Evolutionary conservation across 2,113 vertebrate genomes (phyloP).

Genomic region (Orientallactaga bullata): DNA sequence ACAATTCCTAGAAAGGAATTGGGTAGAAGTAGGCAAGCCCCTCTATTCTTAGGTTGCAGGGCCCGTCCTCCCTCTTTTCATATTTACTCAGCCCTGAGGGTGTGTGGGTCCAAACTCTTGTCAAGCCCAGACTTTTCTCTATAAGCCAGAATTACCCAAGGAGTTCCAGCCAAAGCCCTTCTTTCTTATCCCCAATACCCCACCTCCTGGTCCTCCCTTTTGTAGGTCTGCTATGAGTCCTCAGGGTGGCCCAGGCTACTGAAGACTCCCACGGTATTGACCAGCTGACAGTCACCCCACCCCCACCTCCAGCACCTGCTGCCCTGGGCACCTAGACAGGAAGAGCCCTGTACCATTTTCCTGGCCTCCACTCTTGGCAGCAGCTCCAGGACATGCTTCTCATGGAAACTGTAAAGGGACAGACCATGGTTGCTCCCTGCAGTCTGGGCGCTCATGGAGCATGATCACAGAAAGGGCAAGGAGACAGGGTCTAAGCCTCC

Average conservation of each 20-base stretch:
- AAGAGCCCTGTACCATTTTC: not conserved
- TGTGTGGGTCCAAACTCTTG: not conserved
- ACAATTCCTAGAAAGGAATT: not conserved
- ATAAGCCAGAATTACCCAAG: not conserved
- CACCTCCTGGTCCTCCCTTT: not conserved
- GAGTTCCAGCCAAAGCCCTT: not conserved
- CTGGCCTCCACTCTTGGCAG: not conserved
- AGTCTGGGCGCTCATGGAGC: not conserved
- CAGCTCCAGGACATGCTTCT: not conserved
- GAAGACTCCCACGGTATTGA: not conserved
- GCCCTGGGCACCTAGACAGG: not conserved
- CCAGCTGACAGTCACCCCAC: not conserved
- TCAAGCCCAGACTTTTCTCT: not conserved
- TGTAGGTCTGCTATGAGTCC: not conserved
- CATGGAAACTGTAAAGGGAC: not conserved
- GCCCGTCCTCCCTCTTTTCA: not conserved
- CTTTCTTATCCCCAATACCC: not conserved
- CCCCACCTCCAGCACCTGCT: not conserved
- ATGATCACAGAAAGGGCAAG: not conserved
- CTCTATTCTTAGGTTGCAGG: constrained; percentile 39
- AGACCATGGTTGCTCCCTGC: not conserved
- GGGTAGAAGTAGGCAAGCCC: not conserved
- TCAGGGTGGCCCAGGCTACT: not conserved
- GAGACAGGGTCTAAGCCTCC: not conserved
- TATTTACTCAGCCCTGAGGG: not conserved